These are phyloP conservation scores for Microchirus variegatus DNA, from an alignment of 2,797 vertebrate species.

Conservation along the genomic window DNA sequence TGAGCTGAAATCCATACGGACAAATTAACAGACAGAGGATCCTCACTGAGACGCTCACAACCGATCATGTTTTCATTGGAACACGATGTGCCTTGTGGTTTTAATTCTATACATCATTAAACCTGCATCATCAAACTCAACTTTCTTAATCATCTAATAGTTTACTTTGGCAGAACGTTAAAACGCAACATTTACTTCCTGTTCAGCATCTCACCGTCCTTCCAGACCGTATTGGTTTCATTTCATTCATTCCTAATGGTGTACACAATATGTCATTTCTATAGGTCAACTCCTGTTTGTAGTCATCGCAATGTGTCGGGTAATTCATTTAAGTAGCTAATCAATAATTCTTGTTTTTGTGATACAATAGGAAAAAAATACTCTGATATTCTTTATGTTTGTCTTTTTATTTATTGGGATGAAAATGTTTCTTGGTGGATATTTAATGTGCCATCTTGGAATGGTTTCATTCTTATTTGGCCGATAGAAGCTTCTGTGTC, in stretches of 20 bases:
- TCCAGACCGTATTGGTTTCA: constrained; percentile 24
- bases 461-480: too few species aligned
- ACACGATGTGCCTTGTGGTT: constrained; percentile 31
- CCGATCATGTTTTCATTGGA: constrained; percentile 59
- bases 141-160: constrained; percentile 8
- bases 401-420: background rate
- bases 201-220: constrained; percentile 18
- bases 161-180: constrained; percentile 16
- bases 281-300: constrained; percentile 39
- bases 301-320: constrained; percentile 47
- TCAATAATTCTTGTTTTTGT: constrained; percentile 54
- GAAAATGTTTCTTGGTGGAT: background rate
- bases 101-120: constrained; percentile 13
- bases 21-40: constrained; percentile 72
- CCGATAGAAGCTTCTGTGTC: too few species aligned
- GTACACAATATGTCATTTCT: constrained; percentile 30
- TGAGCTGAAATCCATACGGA: constrained; percentile 74
- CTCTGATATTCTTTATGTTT: too few species aligned
- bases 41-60: constrained; percentile 52
- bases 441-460: too few species aligned
- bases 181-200: background rate
- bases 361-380: constrained; percentile 14
- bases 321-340: constrained; percentile 52
- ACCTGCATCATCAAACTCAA: constrained; percentile 8
- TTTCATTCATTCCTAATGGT: constrained; percentile 38